Conservation (phyloP, 2,888 invertebrate genomes). For the Agriopis aurantiaria region DNA sequence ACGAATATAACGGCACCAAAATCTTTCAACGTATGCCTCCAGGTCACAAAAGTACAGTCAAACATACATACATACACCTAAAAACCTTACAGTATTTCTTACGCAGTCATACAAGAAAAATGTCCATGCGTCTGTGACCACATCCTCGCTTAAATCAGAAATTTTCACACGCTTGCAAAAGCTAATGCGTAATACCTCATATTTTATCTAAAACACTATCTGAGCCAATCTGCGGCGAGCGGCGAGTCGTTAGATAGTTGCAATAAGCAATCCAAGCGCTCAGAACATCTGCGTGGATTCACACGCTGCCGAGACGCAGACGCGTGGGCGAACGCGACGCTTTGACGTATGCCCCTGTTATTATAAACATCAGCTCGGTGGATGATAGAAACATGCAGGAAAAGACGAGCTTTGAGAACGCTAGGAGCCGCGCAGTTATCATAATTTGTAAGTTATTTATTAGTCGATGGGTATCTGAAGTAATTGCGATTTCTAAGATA, state of each 20-base stretch:
- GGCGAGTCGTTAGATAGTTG: slow-evolving; percentile 14
- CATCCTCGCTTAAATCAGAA: background rate
- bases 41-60: too few relatives aligned
- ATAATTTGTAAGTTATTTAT: slow-evolving; percentile 1
- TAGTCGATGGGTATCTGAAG: background rate
- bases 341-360: slow-evolving; percentile 35
- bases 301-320: slow-evolving; percentile 21
- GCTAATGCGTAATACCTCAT: slow-evolving; percentile 16
- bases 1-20: too few relatives aligned
- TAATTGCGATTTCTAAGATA: background rate
- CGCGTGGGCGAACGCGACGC: slow-evolving; percentile 33
- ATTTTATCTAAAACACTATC: slow-evolving; percentile 24
- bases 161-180: slow-evolving; percentile 17
- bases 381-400: slow-evolving; percentile 2
- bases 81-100: too few relatives aligned
- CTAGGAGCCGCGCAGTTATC: slow-evolving; percentile 2
- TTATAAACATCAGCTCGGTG: slow-evolving; percentile 20
- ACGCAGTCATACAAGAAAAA: too few relatives aligned
- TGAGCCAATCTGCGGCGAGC: slow-evolving; percentile 14
- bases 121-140: too few relatives aligned
- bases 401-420: slow-evolving; percentile 11
- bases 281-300: slow-evolving; percentile 22
- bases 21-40: too few relatives aligned
- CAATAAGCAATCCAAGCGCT: slow-evolving; percentile 8
- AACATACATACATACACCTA: too few relatives aligned